Conservation (phyloP, 2,113 vertebrate genomes). For the Gorsachius goisagi region DNA sequence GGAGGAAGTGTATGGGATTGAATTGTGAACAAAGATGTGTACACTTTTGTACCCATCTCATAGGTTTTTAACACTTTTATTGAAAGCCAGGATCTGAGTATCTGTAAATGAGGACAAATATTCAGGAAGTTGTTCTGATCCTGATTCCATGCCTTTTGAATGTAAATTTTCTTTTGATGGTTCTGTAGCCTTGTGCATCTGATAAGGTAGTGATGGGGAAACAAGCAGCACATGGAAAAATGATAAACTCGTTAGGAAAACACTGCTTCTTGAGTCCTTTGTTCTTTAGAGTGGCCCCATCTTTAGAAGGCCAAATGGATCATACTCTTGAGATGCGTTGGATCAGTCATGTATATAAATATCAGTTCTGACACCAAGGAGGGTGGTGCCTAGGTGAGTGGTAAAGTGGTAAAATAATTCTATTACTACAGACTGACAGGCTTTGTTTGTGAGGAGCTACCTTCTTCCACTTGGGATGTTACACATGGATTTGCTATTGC, state of each 20-base stretch:
- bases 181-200: not conserved
- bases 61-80: not conserved
- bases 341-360: not conserved
- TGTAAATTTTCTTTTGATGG: not conserved
- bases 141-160: not conserved
- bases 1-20: not conserved
- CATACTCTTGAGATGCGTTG: not conserved
- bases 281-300: not conserved
- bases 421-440: not conserved
- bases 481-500: accelerated
- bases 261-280: not conserved
- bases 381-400: no score
- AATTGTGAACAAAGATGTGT: not conserved
- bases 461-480: not conserved
- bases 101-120: not conserved
- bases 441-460: not conserved
- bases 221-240: not conserved
- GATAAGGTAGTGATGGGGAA: not conserved
- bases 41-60: not conserved
- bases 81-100: not conserved
- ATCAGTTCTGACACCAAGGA: not conserved
- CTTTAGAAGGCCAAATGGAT: not conserved
- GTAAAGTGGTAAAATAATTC: not conserved
- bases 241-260: not conserved
- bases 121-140: not conserved